phyloP scores from a whole-genome alignment of 2,797 vertebrate species.

The Sebastes steindachneri region DNA sequence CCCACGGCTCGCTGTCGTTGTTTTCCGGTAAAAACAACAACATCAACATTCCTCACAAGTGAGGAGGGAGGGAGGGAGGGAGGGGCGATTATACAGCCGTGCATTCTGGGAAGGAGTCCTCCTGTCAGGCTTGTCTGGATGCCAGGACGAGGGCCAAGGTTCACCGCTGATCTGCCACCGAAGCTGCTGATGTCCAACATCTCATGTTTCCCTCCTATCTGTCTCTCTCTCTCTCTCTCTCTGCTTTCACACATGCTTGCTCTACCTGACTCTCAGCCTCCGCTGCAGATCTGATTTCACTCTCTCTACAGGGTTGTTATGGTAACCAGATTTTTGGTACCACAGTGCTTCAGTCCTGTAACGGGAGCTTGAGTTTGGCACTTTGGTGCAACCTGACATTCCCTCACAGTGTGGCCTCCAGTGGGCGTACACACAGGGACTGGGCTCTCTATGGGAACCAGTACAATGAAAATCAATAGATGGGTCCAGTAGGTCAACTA shows the following conservation, averaged over 20 bases:
- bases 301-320: constrained; percentile 49
- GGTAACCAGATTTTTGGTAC: constrained; percentile 50
- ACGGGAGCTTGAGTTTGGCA: background rate
- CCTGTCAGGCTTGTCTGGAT: constrained; percentile 45
- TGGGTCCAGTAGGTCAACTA: no score
- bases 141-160: constrained; percentile 44
- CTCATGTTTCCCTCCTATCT: constrained; percentile 21
- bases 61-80: background rate
- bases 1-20: background rate
- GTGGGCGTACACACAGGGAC: no score
- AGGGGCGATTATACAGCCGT: background rate
- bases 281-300: constrained; percentile 32
- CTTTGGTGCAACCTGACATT: background rate
- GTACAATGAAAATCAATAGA: background rate
- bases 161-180: constrained; percentile 43
- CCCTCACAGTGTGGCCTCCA: background rate
- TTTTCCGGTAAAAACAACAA: background rate
- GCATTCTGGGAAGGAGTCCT: constrained; percentile 34
- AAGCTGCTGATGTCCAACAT: constrained; percentile 59
- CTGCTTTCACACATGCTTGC: constrained; percentile 18
- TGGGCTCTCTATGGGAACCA: background rate
- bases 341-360: background rate
- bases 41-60: background rate
- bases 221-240: constrained; percentile 8
- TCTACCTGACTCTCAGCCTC: constrained; percentile 36